These are phyloP conservation scores for Drosophila glabriapex DNA, from an alignment of 2,888 invertebrate genomes.

Conservation along the genomic window DNA sequence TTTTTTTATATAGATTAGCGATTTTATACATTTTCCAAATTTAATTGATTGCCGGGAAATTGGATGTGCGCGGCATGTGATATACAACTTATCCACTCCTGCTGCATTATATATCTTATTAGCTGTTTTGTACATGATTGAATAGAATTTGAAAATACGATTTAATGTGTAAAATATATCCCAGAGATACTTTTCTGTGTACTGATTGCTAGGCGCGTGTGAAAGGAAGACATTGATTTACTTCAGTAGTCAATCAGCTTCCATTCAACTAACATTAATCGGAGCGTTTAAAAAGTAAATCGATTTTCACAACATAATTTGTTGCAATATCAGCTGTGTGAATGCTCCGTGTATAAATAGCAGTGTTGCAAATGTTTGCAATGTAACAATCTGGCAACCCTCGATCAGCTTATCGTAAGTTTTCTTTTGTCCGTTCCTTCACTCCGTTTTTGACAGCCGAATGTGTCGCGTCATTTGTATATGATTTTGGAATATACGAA, in stretches of 20 bases:
- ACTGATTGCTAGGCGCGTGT: neutral
- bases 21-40: neutral
- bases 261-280: slow-evolving; percentile 2
- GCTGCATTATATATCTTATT: neutral
- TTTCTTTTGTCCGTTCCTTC: no score
- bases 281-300: neutral
- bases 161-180: neutral
- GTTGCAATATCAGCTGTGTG: neutral
- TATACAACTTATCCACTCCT: neutral
- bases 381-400: no score
- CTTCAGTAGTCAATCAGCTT: neutral
- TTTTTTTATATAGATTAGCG: neutral
- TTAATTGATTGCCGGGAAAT: neutral
- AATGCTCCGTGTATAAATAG: neutral
- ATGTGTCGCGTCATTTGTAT: no score
- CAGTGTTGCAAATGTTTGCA: no score
- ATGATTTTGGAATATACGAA: neutral
- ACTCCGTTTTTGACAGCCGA: no score
- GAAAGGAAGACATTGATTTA: neutral
- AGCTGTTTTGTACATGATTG: neutral
- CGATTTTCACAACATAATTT: neutral
- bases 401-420: no score
- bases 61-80: neutral
- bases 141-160: neutral
- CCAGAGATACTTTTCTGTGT: neutral